These are phyloP conservation scores for Sesia bembeciformis DNA, from an alignment of 2,888 invertebrate genomes.

Conservation along the genomic window DNA sequence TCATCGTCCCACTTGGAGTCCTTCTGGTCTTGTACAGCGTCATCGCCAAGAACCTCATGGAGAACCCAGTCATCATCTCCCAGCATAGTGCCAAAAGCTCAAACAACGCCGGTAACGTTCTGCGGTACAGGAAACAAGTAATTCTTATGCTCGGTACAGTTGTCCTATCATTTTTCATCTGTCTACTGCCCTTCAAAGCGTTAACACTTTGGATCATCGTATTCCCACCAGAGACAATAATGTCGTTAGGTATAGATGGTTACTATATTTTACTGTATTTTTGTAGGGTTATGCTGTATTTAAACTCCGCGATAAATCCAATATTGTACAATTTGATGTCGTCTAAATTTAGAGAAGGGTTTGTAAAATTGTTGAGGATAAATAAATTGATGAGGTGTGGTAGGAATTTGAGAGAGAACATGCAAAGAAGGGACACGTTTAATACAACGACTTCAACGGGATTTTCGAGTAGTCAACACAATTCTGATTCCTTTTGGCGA, in stretches of 20 bases:
- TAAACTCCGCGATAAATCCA: conserved; percentile 94
- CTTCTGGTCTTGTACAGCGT: conserved; percentile 88
- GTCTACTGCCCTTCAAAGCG: conserved; percentile 90
- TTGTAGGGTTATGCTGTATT: conserved; percentile 89
- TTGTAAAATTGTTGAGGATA: conserved; percentile 77
- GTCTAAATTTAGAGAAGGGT: conserved; percentile 90
- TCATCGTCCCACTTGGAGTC: conserved; percentile 87
- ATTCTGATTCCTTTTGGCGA: conserved; percentile 77
- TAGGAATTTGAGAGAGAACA: conserved; percentile 59
- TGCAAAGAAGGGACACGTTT: conserved; percentile 79
- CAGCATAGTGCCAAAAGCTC: conserved; percentile 67
- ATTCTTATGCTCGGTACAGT: conserved; percentile 93
- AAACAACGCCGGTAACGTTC: conserved; percentile 67
- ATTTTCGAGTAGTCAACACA: conserved; percentile 73
- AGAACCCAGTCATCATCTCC: conserved; percentile 81
- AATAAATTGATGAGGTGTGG: conserved; percentile 62
- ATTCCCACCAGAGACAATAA: conserved; percentile 79
- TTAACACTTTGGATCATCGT: conserved; percentile 91
- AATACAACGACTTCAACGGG: conserved; percentile 78
- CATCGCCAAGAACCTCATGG: conserved; percentile 89
- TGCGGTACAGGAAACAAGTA: conserved; percentile 85
- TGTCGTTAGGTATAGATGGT: conserved; percentile 82
- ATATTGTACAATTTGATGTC: conserved; percentile 94
- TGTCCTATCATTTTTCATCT: conserved; percentile 91
- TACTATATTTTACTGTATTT: conserved; percentile 90